Base-by-base conservation (phyloP, 1,140 invertebrate genomes). In the Cherax quadricarinatus region DNA sequence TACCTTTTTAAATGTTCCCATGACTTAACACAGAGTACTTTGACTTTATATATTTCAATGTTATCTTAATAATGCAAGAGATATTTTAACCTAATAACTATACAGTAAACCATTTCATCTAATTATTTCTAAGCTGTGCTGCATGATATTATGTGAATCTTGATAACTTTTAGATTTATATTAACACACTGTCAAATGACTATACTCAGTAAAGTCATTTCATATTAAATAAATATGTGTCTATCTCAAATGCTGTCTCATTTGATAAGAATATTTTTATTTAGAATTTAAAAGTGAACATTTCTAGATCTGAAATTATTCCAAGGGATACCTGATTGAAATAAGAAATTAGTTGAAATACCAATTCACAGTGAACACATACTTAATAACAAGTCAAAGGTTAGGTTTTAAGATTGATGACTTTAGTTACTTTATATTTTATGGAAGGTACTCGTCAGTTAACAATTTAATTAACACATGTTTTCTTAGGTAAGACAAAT, bases 401-500 rank as follows among this genome's bases (percentile, higher is more conserved):
- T 75, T 75, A 16, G 21, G 30, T 30, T 75, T 30, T 30, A 30
- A 1, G n/a, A 75, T 75, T n/a, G n/a, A 30, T 75, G 24, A 75
- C 70, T 7, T 30, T 30, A 5, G 70, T 6, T 10, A 21, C 14
- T 66, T 21, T 18, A 66, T 18, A 21, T 66, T 66, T 66, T 18
- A 18, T 66, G 62, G 62, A 66, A 66, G 62, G 5, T 66, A 66
- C 5, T 66, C 21, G 62, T 66, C 62, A 57, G 53, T 57, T 57
- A 57, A 57, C 9, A 57, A 57, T 57, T 57, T 57, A 57, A 14
- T 14, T 57, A 57, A 57, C 3, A 57, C 18, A 21, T 83, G 53
- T 57, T 21, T 84, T 81, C 80, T 66, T 48, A 24, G 62, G 88
- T n/a, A 49, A 83, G 81, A 66, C 24, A 57, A 48, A n/a, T 48